A percentile compares a stretch with the other conserved stretches of the same genome.
Conservation (phyloP, 2,113 vertebrate species). For the Enhydra lutris region DNA sequence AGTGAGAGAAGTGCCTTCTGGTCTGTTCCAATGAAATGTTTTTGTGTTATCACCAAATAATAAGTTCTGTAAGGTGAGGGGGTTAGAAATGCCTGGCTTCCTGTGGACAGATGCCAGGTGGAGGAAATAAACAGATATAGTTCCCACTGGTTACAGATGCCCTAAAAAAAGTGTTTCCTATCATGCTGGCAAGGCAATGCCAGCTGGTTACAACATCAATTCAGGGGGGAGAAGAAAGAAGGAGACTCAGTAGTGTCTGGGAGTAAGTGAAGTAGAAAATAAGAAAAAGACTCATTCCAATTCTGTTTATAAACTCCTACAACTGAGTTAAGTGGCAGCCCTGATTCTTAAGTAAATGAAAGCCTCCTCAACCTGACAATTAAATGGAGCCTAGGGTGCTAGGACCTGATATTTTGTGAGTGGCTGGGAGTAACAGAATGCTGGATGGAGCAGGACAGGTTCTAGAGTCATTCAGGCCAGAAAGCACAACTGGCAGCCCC, state of each 20-base stretch:
- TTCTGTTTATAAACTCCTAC: slow-evolving; percentile 7
- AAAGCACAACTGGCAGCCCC: background rate
- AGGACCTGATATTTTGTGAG: background rate
- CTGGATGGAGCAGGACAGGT: background rate
- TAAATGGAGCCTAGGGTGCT: background rate
- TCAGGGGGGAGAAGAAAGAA: background rate
- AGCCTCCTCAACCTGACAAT: background rate
- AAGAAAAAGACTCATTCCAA: slow-evolving; percentile 11
- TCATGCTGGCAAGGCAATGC: slow-evolving; percentile 38
- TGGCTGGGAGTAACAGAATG: background rate
- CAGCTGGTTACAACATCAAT: slow-evolving; percentile 29
- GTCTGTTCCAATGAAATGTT: slow-evolving; percentile 63
- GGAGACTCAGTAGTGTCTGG: background rate
- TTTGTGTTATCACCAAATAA: slow-evolving; percentile 57
- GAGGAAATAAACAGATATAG: slow-evolving; percentile 63
- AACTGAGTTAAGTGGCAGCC: background rate
- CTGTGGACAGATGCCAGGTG: slow-evolving; percentile 55
- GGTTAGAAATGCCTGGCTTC: slow-evolving; percentile 54
- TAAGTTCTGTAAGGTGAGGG: slow-evolving; percentile 56
- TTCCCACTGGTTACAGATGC: slow-evolving; percentile 57
- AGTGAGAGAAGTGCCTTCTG: slow-evolving; percentile 50
- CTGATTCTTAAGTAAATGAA: slow-evolving; percentile 8
- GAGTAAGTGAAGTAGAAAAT: background rate
- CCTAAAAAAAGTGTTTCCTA: slow-evolving; percentile 48
- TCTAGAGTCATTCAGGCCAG: background rate